These are phyloP conservation scores for Euplagia quadripunctaria DNA, from an alignment of 2,888 invertebrate species.

Conservation along the genomic window DNA sequence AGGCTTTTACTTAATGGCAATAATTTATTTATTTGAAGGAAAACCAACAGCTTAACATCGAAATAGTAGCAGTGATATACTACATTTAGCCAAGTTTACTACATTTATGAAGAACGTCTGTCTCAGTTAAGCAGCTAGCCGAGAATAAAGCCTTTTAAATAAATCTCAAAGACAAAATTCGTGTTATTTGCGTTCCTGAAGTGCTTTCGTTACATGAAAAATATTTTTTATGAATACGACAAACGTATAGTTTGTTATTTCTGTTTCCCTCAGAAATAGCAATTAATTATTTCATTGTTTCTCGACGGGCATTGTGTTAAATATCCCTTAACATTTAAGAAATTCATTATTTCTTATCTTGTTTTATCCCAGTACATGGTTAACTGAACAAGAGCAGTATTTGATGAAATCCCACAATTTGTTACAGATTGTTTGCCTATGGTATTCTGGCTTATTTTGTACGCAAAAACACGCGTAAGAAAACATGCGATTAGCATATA, in stretches of 20 bases:
- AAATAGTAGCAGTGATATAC: no score
- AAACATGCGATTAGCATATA: slow-evolving; percentile 23
- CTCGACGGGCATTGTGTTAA: neutral
- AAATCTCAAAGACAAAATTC: neutral
- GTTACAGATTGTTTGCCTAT: neutral
- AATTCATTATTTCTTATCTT: neutral
- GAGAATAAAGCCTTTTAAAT: neutral
- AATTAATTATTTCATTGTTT: neutral
- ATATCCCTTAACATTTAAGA: neutral
- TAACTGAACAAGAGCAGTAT: neutral
- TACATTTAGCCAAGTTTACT: no score
- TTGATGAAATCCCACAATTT: neutral
- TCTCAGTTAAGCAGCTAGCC: neutral
- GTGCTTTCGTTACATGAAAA: neutral
- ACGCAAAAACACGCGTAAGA: slow-evolving; percentile 16
- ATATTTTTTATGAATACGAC: neutral
- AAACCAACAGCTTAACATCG: no score
- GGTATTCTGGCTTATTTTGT: neutral
- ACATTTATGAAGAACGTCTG: neutral
- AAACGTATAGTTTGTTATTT: neutral
- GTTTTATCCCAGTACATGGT: neutral
- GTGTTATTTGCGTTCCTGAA: neutral
- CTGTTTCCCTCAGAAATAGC: neutral
- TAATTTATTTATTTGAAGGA: no score
- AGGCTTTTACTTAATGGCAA: neutral